Evolutionary conservation across 64 coral and sea anemone genomes (phyloP), one percentile per base, ranked within the genome.

Genomic region (Anthopleura sola): DNA sequence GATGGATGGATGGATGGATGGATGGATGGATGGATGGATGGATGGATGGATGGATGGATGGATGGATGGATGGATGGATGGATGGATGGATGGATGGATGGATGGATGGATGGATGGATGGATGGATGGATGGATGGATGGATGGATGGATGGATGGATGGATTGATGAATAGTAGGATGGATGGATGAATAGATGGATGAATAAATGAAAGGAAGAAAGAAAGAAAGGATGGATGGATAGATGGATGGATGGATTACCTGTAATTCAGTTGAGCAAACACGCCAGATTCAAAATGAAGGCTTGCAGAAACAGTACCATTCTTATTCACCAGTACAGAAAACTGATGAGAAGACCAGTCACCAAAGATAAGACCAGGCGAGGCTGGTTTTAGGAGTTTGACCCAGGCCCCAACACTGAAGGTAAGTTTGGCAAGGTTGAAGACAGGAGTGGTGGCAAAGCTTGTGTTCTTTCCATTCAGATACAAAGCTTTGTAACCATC

Each of bases 401-500:
- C 16, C 76, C 76, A 79, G 76, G 76, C 76, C 24, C 76, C 76
- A 2, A 79, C 24, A 79, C 9, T 79, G 39, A 79, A 79, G 10
- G 38, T 37, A 44, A 37, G 76, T 0, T 8, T 8, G 24, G 2
- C 15, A 79, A 5, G n/a, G 17, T 24, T 9, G 5, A 79, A 10
- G 11, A 0, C 0, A 24, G 36, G 36, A 6, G 76, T 79, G 76
- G 76, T 79, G 36, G 76, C 76, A 21, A 33, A 79, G 39, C 39
- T 79, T 48, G 36, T 38, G 44, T 48, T 79, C 19, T 79, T 79
- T 23, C 76, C 76, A 79, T 79, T 38, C 21, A 79, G 76, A 13
- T 79, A 79, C 76, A 79, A 48, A n/a, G 76, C 76, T 79, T 79
- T 79, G 37, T 79, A 79, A 2, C 76, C 76, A 79, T 79, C 76